A percentile compares a stretch with the other conserved stretches of the same genome.
Conservation (phyloP, 2,888 invertebrate species). For the Nephrotoma guestfalica region DNA sequence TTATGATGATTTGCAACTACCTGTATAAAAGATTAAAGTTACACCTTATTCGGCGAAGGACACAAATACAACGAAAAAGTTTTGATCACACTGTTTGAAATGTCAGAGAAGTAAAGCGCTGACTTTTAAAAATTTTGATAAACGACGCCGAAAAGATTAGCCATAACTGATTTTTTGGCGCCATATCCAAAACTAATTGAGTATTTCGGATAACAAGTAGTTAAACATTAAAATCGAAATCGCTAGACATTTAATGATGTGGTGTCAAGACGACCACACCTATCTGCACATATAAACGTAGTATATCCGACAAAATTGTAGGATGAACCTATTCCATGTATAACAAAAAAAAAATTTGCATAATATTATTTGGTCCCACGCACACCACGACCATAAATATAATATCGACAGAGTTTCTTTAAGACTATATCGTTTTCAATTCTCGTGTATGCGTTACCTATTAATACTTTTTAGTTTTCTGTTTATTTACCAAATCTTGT, state of each 20-base stretch:
- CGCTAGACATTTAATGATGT: neutral
- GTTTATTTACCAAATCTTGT: neutral
- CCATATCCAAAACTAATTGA: neutral
- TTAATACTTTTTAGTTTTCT: neutral
- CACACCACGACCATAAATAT: neutral
- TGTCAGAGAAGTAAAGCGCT: too few species aligned
- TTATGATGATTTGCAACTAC: too few species aligned
- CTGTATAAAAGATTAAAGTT: too few species aligned
- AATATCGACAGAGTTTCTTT: neutral
- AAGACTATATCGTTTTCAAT: neutral
- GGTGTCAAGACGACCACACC: neutral
- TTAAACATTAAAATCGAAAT: neutral
- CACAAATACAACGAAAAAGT: too few species aligned
- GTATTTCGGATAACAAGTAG: neutral
- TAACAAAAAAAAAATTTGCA: neutral
- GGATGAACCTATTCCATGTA: neutral
- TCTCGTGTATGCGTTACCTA: neutral
- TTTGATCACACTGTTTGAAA: too few species aligned
- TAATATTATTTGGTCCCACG: neutral
- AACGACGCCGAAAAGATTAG: neutral
- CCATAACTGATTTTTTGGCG: neutral
- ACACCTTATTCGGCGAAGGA: too few species aligned
- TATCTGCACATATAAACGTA: neutral
- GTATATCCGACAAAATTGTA: neutral
- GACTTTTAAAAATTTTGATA: neutral